Conservation (phyloP, 2,113 vertebrate species). For the Potamarius usumacintae region DNA sequence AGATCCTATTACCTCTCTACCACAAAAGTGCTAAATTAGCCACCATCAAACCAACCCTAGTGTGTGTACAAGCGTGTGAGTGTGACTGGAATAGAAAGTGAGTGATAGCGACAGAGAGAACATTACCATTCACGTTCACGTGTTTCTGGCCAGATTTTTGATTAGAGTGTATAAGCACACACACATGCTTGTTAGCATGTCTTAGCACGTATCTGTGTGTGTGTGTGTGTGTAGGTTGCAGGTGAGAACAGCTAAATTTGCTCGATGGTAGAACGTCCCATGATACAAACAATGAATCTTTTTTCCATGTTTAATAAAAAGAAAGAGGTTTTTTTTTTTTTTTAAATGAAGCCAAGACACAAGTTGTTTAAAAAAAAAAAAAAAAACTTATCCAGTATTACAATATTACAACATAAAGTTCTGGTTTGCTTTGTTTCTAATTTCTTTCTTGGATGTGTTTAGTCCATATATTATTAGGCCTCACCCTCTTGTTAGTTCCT, state of each 20-base stretch:
- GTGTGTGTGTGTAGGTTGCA: not conserved
- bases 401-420: not conserved
- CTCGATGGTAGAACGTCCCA: not conserved
- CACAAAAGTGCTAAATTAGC: conserved; percentile 55
- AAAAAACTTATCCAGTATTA: not conserved
- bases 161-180: not conserved
- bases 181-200: not conserved
- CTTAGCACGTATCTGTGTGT: not conserved
- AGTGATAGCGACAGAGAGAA: not conserved
- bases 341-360: not conserved
- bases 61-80: conserved; percentile 3
- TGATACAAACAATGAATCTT: not conserved
- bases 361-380: not conserved
- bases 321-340: not conserved
- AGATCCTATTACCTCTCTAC: conserved; percentile 59
- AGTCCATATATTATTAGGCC: not conserved
- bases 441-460: not conserved
- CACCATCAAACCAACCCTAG: conserved; percentile 29
- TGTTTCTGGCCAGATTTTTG: conserved; percentile 10
- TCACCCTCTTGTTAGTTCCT: not conserved
- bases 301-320: not conserved
- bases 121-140: conserved; percentile 11
- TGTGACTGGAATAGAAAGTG: conserved; percentile 16
- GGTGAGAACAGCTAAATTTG: not conserved
- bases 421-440: not conserved